Conservation (phyloP, 2,888 invertebrate species). For the Frankliniella intonsa region DNA sequence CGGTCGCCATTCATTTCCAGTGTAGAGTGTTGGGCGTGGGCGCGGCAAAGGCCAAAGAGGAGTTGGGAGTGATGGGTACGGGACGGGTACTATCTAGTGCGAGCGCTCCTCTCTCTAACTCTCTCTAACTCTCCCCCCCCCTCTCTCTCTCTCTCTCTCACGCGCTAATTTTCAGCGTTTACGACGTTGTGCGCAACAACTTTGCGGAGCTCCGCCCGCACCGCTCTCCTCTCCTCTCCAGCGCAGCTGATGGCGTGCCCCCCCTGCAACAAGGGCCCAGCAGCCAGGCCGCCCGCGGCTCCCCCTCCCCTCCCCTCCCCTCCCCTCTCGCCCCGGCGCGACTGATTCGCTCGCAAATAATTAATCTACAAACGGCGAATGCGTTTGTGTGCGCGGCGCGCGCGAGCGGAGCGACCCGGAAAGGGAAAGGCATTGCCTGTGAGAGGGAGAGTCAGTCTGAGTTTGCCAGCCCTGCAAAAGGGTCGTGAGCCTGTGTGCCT, state of each 20-base stretch:
- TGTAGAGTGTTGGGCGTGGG: too few relatives aligned
- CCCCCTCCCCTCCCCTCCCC: constrained; percentile 26
- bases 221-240: neutral
- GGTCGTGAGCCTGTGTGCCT: neutral
- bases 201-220: too few relatives aligned
- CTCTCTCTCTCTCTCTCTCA: neutral
- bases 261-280: neutral
- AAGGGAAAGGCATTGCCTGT: neutral
- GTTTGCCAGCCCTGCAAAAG: neutral
- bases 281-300: neutral
- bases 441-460: constrained; percentile 13
- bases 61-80: too few relatives aligned
- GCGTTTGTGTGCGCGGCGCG: neutral
- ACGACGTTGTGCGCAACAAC: too few relatives aligned
- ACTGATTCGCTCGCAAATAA: neutral
- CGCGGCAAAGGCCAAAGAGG: too few relatives aligned
- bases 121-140: neutral
- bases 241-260: neutral
- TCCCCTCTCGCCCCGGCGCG: neutral
- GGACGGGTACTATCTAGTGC: too few relatives aligned
- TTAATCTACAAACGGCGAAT: neutral
- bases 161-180: neutral
- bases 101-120: neutral
- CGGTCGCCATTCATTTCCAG: too few relatives aligned
- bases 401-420: neutral